These are phyloP conservation scores for Empis stercorea DNA, from an alignment of 2,888 invertebrate species.

Conservation along the genomic window DNA sequence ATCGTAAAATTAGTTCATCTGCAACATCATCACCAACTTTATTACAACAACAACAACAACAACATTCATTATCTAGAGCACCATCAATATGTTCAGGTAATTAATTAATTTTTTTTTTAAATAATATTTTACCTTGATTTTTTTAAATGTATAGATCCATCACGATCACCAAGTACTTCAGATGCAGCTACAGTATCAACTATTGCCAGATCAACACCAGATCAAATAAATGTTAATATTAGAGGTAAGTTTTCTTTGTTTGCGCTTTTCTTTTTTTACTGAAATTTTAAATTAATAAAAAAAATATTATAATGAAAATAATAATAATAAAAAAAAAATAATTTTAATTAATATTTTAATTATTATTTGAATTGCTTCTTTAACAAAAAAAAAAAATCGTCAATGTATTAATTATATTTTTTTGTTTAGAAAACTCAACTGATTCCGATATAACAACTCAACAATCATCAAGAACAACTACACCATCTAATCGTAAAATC, in stretches of 20 bases:
- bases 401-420: too few species aligned
- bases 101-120: not conserved
- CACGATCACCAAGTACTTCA: conserved; percentile 24
- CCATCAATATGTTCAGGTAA: conserved; percentile 30
- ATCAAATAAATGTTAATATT: conserved; percentile 11
- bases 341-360: too few species aligned
- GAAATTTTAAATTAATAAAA: too few species aligned
- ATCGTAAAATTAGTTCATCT: conserved; percentile 21
- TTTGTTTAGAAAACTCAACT: not conserved
- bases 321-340: too few species aligned
- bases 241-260: too few species aligned
- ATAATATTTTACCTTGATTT: not conserved
- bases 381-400: too few species aligned
- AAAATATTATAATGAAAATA: too few species aligned
- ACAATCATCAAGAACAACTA: not conserved
- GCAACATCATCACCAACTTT: conserved; percentile 18
- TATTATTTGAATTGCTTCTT: too few species aligned
- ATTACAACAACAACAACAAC: conserved; percentile 15
- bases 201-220: conserved; percentile 16
- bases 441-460: not conserved
- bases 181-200: conserved; percentile 22
- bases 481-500: too few species aligned
- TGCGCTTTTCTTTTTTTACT: too few species aligned
- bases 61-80: conserved; percentile 11
- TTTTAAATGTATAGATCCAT: not conserved